Conservation (phyloP, 2,113 vertebrate genomes). For the Channa argus region DNA sequence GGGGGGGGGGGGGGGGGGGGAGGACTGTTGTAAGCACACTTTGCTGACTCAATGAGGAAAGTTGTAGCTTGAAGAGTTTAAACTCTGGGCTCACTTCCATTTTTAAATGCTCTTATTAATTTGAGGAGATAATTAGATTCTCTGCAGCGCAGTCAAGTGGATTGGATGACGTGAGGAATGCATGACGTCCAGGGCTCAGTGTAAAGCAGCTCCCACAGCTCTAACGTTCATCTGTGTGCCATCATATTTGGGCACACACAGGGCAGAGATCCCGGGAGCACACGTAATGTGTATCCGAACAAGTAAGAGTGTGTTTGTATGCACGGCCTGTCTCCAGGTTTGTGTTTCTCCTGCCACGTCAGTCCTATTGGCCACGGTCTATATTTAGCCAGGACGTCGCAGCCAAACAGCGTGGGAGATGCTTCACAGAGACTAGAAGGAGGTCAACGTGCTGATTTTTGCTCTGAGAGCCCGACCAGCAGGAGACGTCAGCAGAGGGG, state of each 20-base stretch:
- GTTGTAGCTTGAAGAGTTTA: background rate
- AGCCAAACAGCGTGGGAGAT: slow-evolving; percentile 65
- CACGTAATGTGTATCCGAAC: background rate
- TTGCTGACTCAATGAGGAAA: slow-evolving; percentile 26
- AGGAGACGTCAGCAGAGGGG: background rate
- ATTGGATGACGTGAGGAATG: slow-evolving; percentile 27
- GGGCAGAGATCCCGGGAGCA: background rate
- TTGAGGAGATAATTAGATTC: slow-evolving; percentile 23
- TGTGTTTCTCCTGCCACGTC: slow-evolving; percentile 69
- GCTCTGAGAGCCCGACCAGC: slow-evolving; percentile 6
- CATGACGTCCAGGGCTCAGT: background rate
- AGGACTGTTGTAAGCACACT: too few species aligned
- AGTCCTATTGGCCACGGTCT: slow-evolving; percentile 70
- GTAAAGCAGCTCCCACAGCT: background rate
- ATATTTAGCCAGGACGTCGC: slow-evolving; percentile 72
- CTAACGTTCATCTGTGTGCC: background rate
- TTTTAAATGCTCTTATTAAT: slow-evolving; percentile 18
- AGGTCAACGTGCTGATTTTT: slow-evolving; percentile 53
- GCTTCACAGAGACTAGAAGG: slow-evolving; percentile 63
- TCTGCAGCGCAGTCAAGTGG: slow-evolving; percentile 16
- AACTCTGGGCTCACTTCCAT: background rate
- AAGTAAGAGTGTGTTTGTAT: slow-evolving; percentile 34
- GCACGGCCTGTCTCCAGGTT: slow-evolving; percentile 64
- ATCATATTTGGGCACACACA: background rate
- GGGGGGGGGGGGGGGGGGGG: too few species aligned